Evolutionary conservation across 2,888 invertebrate species (phyloP).

Genomic region (Tenodera sinensis): DNA sequence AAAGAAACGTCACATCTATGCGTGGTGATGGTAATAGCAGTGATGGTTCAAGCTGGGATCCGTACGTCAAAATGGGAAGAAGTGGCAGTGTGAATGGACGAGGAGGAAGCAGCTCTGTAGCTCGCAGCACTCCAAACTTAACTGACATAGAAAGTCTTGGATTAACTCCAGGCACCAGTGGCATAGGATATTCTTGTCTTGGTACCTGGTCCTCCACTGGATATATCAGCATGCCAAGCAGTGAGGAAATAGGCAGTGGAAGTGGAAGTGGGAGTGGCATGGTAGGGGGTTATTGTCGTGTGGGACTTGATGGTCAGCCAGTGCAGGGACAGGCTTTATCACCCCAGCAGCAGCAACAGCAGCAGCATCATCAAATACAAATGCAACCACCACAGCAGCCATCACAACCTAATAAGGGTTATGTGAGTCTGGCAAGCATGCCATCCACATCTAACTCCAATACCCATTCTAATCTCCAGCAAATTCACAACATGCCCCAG

Average conservation of each 20-base stretch:
- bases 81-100: slow-evolving; percentile 33
- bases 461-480: background rate
- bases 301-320: slow-evolving; percentile 17
- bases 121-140: slow-evolving; percentile 44
- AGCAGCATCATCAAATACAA: background rate
- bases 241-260: slow-evolving; percentile 10
- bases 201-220: slow-evolving; percentile 40
- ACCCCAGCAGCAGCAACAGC: background rate
- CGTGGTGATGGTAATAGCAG: slow-evolving; percentile 29
- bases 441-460: background rate
- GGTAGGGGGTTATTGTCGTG: slow-evolving; percentile 17
- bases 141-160: slow-evolving; percentile 35
- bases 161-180: slow-evolving; percentile 27
- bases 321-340: background rate
- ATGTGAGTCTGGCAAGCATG: slow-evolving; percentile 25
- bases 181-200: slow-evolving; percentile 30
- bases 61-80: slow-evolving; percentile 42
- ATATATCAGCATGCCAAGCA: slow-evolving; percentile 41
- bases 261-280: background rate
- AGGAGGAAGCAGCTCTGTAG: slow-evolving; percentile 40
- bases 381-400: background rate
- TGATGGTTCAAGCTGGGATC: slow-evolving; percentile 39
- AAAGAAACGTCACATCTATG: slow-evolving; percentile 39
- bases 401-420: slow-evolving; percentile 10
- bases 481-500: background rate